phyloP scores from a whole-genome alignment of 2,888 invertebrate species.

The Strigamia crassipes region DNA sequence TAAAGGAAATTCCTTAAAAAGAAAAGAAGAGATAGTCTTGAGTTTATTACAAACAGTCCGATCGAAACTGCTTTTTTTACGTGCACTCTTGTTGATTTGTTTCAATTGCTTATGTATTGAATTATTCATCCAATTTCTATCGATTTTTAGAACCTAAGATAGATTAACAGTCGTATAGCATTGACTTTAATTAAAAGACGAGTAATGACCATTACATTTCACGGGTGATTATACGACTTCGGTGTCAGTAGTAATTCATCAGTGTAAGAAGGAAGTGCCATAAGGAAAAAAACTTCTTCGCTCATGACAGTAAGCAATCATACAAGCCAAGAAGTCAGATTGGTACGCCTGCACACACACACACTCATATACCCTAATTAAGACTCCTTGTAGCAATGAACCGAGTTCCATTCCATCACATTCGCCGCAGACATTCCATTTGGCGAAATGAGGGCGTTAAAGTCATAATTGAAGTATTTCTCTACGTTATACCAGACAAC shows the following conservation, averaged over 20 bases:
- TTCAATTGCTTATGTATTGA: background rate
- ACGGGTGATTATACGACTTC: background rate
- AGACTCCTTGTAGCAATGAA: constrained; percentile 12
- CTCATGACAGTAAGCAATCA: background rate
- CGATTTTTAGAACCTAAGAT: too few species aligned
- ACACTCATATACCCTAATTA: constrained; percentile 21
- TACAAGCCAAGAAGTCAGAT: background rate
- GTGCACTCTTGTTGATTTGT: background rate
- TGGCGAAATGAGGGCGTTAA: constrained; percentile 24
- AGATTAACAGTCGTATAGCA: background rate
- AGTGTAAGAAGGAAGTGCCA: background rate
- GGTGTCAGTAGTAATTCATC: constrained; percentile 3
- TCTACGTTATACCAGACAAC: constrained; percentile 27
- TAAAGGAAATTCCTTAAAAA: too few species aligned
- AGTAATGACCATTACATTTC: background rate
- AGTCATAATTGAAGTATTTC: constrained; percentile 34
- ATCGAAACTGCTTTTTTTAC: background rate
- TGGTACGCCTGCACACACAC: background rate
- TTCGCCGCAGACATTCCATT: constrained; percentile 24
- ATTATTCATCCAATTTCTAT: background rate
- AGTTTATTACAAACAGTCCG: background rate
- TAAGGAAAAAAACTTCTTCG: background rate
- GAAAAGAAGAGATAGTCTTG: background rate
- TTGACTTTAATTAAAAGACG: constrained; percentile 3
- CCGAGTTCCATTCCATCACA: constrained; percentile 28